phyloP scores from a whole-genome alignment of 2,888 invertebrate species.

The Odiellus spinosus region DNA sequence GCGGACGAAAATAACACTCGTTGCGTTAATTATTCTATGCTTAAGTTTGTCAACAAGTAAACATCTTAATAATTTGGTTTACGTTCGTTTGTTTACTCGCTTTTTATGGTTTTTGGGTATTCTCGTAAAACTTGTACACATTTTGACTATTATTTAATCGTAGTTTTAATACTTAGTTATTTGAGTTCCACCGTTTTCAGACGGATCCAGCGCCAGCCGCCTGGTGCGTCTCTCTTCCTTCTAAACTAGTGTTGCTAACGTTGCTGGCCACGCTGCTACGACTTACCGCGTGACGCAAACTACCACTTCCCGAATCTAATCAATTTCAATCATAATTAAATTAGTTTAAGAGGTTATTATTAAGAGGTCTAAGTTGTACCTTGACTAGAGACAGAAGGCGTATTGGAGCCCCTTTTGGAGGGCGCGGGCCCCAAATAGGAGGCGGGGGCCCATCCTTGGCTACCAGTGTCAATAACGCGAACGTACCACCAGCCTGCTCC shows the following conservation, averaged over 20 bases:
- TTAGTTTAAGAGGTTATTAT: neutral
- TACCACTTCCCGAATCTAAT: constrained; percentile 16
- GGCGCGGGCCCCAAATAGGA: constrained; percentile 61
- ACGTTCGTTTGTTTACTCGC: too few species aligned
- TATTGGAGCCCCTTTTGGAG: constrained; percentile 21
- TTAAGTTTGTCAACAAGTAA: too few species aligned
- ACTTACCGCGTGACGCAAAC: constrained; percentile 14
- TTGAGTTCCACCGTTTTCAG: too few species aligned
- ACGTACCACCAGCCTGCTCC: constrained; percentile 29
- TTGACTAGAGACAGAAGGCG: constrained; percentile 24
- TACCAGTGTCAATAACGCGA: constrained; percentile 38
- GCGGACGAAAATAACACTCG: too few species aligned
- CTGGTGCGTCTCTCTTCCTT: constrained; percentile 3
- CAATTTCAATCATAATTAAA: neutral
- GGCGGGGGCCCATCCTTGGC: constrained; percentile 81
- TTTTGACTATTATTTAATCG: too few species aligned
- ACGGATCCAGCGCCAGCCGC: too few species aligned
- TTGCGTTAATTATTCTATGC: too few species aligned
- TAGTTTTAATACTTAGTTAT: too few species aligned
- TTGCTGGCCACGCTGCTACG: constrained; percentile 15
- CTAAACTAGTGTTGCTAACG: constrained; percentile 15
- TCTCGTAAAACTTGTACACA: too few species aligned
- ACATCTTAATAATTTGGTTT: too few species aligned
- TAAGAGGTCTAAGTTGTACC: constrained; percentile 16
- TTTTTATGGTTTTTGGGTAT: too few species aligned